phyloP scores from a whole-genome alignment of 2,113 vertebrate genomes.

The Seriola dumerili region DNA sequence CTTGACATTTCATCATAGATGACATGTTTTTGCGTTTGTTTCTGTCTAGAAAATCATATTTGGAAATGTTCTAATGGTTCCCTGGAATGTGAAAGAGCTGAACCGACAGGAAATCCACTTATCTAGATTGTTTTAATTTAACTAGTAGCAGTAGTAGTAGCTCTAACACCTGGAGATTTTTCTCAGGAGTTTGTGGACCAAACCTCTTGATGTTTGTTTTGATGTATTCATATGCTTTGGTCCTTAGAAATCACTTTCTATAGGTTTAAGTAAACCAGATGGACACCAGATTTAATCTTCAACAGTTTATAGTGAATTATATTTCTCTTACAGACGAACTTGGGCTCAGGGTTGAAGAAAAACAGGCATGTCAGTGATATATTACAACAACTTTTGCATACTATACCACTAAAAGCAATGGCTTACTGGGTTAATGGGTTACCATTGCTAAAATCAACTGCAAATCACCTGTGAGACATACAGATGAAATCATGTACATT shows the following conservation, averaged over 20 bases:
- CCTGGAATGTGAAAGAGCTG: background rate
- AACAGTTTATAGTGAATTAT: too few relatives aligned
- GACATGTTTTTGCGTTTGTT: background rate
- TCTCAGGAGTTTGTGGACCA: background rate
- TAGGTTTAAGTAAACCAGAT: background rate
- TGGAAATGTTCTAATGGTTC: background rate
- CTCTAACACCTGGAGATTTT: background rate
- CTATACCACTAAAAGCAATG: background rate
- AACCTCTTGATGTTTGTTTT: too few relatives aligned
- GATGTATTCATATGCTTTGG: too few relatives aligned
- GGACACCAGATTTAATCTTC: background rate
- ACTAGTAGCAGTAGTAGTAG: background rate
- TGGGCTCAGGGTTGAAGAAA: background rate
- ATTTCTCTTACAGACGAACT: too few relatives aligned
- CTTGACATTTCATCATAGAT: too few relatives aligned
- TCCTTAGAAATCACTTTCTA: background rate
- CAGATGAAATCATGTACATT: background rate
- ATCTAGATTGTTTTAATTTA: background rate
- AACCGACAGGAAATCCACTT: background rate
- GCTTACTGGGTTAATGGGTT: background rate
- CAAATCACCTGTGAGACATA: too few relatives aligned
- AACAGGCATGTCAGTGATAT: background rate
- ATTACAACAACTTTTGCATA: background rate
- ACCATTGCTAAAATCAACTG: too few relatives aligned
- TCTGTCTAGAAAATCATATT: background rate